Percentiles rank a stretch among this genome's conserved stretches.
Conservation (phyloP, 2,888 invertebrate genomes). For the Agrochola circellaris region DNA sequence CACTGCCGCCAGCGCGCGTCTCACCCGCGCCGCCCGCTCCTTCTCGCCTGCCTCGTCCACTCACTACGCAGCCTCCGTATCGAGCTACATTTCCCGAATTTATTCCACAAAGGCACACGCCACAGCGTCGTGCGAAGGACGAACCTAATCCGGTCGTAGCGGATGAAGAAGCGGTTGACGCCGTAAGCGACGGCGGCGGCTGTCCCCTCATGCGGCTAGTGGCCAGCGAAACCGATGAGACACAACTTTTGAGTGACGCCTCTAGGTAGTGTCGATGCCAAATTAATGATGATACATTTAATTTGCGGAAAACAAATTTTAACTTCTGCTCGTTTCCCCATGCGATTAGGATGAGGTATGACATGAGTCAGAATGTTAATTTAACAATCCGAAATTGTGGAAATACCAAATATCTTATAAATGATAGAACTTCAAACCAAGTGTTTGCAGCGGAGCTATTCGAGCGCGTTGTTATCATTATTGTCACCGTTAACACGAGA, state of each 20-base stretch:
- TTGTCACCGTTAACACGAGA: conserved; percentile 8
- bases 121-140: conserved; percentile 82
- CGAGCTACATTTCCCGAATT: conserved; percentile 87
- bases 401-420: not conserved
- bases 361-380: not conserved
- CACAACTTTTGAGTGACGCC: conserved; percentile 30
- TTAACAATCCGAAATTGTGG: not conserved
- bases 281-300: not conserved
- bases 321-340: not conserved
- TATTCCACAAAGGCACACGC: conserved; percentile 77
- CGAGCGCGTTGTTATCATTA: conserved; percentile 13
- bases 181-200: conserved; percentile 39
- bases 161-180: conserved; percentile 59
- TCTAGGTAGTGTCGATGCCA: conserved; percentile 2
- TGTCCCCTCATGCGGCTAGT: conserved; percentile 48
- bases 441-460: not conserved
- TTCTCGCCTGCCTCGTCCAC: conserved; percentile 71
- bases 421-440: not conserved
- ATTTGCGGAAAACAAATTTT: not conserved
- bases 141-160: conserved; percentile 87
- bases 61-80: conserved; percentile 90
- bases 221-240: conserved; percentile 37
- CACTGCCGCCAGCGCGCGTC: conserved; percentile 77
- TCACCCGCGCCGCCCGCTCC: conserved; percentile 71
- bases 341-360: not conserved